These are phyloP conservation scores for Pholis gunnellus DNA, from an alignment of 2,113 vertebrate genomes.

Conservation along the genomic window DNA sequence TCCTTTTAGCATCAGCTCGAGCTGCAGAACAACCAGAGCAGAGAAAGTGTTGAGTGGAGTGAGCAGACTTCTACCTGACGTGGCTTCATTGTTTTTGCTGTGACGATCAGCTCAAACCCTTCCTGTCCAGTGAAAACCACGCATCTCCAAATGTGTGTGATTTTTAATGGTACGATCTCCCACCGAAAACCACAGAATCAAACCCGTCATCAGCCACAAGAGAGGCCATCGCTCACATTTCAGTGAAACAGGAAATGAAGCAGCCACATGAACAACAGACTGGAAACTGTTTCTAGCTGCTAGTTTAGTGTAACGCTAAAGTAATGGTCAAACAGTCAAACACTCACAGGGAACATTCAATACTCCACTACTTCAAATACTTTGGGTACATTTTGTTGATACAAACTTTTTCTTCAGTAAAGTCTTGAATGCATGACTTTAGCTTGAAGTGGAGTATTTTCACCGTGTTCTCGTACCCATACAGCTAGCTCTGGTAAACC, in stretches of 20 bases:
- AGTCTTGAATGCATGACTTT: neutral
- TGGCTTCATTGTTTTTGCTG: neutral
- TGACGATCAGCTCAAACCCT: neutral
- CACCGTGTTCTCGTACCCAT: too few relatives aligned
- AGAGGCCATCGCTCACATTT: neutral
- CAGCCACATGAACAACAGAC: neutral
- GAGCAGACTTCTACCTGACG: too few relatives aligned
- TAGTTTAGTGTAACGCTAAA: too few relatives aligned
- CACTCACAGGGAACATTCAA: neutral
- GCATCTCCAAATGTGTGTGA: neutral
- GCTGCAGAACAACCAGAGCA: constrained; percentile 10
- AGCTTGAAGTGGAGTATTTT: too few relatives aligned
- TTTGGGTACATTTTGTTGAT: neutral
- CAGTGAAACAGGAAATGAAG: neutral
- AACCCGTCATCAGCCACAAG: neutral
- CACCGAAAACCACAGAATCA: neutral
- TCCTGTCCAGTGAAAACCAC: neutral
- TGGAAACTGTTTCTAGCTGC: neutral
- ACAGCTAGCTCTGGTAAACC: too few relatives aligned
- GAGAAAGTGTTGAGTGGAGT: neutral
- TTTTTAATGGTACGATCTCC: neutral
- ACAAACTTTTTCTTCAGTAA: neutral
- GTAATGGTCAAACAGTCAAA: too few relatives aligned
- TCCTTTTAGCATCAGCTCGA: neutral
- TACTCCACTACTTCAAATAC: neutral